Base-by-base conservation (phyloP, 2,888 invertebrate genomes). In the Eristalis intricaria region DNA sequence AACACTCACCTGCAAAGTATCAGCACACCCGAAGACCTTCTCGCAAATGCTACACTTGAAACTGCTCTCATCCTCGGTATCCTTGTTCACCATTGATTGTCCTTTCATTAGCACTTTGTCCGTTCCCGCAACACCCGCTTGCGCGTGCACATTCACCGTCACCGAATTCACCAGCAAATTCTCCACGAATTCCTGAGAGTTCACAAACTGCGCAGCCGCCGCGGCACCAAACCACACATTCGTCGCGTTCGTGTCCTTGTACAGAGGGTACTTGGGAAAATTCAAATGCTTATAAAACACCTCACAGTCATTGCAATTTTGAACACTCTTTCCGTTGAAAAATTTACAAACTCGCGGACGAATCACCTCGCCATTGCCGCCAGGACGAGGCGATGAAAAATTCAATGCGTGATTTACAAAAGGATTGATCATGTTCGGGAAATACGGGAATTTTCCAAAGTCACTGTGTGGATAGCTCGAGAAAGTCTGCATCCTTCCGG, bases 31-130 rank as follows among this genome's bases (percentile, higher is more conserved):
- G 76, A 93, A 93, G 64, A 93, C 93, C 88, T 93, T 93, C 68
- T 93, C 93, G 89, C 93, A 93, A 29, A 92, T 92, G 11, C 91
- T 89, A 73, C 93, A 93, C 85, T 92, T 93, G 84, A 91, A 93
- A 89, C 92, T 93, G 56, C 91, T 90, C 81, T 93, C 93, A 85
- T 93, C 92, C 40, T 89, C 89, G 4, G n/a, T 35, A 8, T 76
- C 84, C 71, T 80, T 75, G 8, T 23, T 35, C 38, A 60, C 50
- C 13, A 35, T 32, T 19, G 8, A 8, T 22, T 64, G 58, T 3
- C 61, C 50, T 60, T 87, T 87, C 2, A 60, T 8, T 2, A 58
- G 0, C n/a, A 76, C 50, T 60, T 84, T 87, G 1, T 63, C 61
- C 61, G 66, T 43, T 35, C 1, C 22, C n/a, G 13, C 50, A 61